A percentile compares a stretch with the other conserved stretches of the same genome.
Evolutionary conservation across 2,797 vertebrate species (phyloP).

Genomic region (Babyrousa celebensis): DNA sequence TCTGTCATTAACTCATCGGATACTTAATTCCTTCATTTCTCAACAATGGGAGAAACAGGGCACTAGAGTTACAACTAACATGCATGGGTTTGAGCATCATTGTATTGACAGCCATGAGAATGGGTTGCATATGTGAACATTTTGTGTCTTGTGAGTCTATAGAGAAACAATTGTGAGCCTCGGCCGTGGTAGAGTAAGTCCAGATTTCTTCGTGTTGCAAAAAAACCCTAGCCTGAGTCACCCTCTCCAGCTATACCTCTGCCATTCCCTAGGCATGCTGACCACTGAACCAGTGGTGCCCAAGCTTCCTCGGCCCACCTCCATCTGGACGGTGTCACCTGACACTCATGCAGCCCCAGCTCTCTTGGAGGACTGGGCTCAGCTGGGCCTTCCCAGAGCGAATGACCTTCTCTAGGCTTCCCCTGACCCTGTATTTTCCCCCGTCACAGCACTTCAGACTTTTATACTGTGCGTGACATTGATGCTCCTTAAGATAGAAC

Average conservation of each 20-base stretch:
- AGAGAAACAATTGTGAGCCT: neutral
- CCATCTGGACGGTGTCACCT: neutral
- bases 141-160: neutral
- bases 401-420: neutral
- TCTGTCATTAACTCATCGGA: neutral
- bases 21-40: neutral
- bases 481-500: neutral
- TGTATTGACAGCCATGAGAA: neutral
- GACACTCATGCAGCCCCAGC: too few relatives aligned
- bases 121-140: neutral
- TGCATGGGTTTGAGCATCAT: neutral
- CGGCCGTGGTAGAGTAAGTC: neutral
- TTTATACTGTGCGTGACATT: too few relatives aligned
- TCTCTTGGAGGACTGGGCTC: neutral
- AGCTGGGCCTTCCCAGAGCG: neutral
- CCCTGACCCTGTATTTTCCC: neutral
- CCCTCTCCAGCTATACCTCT: neutral
- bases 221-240: neutral
- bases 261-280: neutral
- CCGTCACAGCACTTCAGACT: neutral
- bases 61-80: neutral
- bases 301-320: accelerated
- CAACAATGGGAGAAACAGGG: neutral
- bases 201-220: neutral
- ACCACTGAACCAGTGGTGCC: too few relatives aligned